Percentiles rank a stretch among this genome's conserved stretches.
Evolutionary conservation across 2,888 invertebrate species (phyloP).

Genomic region (Iphiclides podalirius): DNA sequence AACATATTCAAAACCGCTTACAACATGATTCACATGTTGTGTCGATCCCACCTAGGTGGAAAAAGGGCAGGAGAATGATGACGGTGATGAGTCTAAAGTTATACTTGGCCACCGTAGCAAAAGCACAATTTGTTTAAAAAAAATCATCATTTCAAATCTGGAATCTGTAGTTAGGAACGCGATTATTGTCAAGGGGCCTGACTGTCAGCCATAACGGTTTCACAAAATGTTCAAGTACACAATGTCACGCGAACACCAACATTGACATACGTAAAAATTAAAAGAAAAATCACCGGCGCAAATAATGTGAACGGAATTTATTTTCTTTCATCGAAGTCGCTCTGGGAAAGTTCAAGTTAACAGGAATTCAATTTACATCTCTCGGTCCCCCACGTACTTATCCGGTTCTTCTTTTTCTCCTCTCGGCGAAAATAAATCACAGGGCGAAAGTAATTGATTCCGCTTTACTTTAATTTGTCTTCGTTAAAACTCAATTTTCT

Average conservation of each 20-base stretch:
- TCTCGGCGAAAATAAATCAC: constrained; percentile 73
- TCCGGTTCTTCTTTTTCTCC: constrained; percentile 49
- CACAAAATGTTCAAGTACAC: too few relatives aligned
- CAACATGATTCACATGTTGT: too few relatives aligned
- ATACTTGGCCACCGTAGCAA: too few relatives aligned
- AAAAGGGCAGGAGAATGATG: too few relatives aligned
- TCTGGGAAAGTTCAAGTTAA: constrained; percentile 34
- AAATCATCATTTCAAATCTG: too few relatives aligned
- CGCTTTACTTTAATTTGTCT: constrained; percentile 78
- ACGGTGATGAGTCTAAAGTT: too few relatives aligned
- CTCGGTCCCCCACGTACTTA: constrained; percentile 67
- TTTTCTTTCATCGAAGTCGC: constrained; percentile 18
- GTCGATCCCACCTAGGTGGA: too few relatives aligned
- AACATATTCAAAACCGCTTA: too few relatives aligned
- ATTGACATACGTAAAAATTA: constrained; percentile 3
- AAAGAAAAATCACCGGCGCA: constrained; percentile 13
- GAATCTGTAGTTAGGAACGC: too few relatives aligned
- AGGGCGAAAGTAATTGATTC: constrained; percentile 65
- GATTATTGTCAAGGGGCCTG: too few relatives aligned
- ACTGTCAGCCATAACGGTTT: too few relatives aligned
- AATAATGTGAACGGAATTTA: constrained; percentile 10
- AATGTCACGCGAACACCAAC: background rate
- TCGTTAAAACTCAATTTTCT: constrained; percentile 77
- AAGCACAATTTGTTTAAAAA: too few relatives aligned
- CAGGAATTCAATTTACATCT: constrained; percentile 73